A percentile compares a stretch with the other conserved stretches of the same genome.
These are phyloP conservation scores for Pedionomus torquatus DNA, from an alignment of 2,113 vertebrate genomes.

Conservation along the genomic window DNA sequence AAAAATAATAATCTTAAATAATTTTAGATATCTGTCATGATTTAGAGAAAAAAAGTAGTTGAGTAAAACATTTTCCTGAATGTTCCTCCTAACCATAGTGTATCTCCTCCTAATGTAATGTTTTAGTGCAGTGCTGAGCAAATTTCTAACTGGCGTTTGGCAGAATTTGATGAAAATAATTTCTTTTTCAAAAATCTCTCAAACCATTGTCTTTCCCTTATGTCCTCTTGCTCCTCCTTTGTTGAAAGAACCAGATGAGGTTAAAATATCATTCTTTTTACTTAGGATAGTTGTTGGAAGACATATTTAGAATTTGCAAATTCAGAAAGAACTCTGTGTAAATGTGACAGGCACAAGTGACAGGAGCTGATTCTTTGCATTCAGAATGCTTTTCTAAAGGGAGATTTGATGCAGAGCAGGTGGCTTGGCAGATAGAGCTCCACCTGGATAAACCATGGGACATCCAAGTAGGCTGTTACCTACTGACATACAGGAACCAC, in stretches of 20 bases:
- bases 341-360: background rate
- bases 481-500: conserved; percentile 1
- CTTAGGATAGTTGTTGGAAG: background rate
- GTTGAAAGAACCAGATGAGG: background rate
- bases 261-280: background rate
- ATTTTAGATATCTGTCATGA: background rate
- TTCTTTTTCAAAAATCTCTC: background rate
- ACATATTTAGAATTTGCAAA: background rate
- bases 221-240: background rate
- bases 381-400: background rate
- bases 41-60: background rate
- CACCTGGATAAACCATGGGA: conserved; percentile 13
- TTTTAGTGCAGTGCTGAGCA: background rate
- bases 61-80: background rate
- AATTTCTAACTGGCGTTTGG: background rate
- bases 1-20: too few relatives aligned
- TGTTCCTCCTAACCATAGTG: background rate
- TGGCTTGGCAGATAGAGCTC: conserved; percentile 22
- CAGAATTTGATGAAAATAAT: background rate
- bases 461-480: background rate
- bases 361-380: background rate
- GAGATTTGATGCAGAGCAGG: background rate
- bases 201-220: background rate
- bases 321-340: background rate
- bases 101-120: background rate